phyloP scores from a whole-genome alignment of 2,888 invertebrate genomes.

The Cordilura impudica region DNA sequence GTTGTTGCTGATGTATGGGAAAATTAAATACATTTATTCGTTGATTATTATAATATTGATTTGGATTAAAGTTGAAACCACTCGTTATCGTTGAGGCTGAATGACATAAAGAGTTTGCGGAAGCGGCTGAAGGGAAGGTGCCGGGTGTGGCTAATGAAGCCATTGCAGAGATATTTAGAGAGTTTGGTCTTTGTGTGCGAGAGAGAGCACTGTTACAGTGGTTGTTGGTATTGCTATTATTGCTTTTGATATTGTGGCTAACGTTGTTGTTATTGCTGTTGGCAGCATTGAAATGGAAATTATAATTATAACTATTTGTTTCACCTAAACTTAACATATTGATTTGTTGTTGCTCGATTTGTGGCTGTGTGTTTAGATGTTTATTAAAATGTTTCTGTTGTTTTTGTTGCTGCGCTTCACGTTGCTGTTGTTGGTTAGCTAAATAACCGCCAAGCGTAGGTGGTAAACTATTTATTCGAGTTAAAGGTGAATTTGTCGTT shows the following conservation, averaged over 20 bases:
- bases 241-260: conserved; percentile 35
- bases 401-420: conserved; percentile 44
- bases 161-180: conserved; percentile 52
- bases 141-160: conserved; percentile 47
- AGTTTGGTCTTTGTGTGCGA: conserved; percentile 59
- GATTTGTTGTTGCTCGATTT: conserved; percentile 54
- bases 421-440: conserved; percentile 58
- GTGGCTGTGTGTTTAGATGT: conserved; percentile 64
- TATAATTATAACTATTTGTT: conserved; percentile 58
- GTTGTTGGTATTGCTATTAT: conserved; percentile 39
- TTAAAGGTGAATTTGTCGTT: conserved; percentile 5
- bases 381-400: conserved; percentile 42
- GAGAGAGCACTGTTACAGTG: conserved; percentile 53
- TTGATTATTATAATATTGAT: conserved; percentile 48
- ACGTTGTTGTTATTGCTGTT: conserved; percentile 45
- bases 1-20: conserved; percentile 28
- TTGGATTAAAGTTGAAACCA: conserved; percentile 31
- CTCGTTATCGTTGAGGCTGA: conserved; percentile 35
- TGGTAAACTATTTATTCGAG: conserved; percentile 5
- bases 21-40: conserved; percentile 48
- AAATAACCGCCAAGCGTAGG: conserved; percentile 62
- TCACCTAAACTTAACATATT: conserved; percentile 61
- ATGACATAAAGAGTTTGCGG: conserved; percentile 18
- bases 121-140: conserved; percentile 14
- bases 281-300: conserved; percentile 59